These are phyloP conservation scores for Sitophilus oryzae DNA, from an alignment of 1,140 invertebrate genomes.

Conservation along the genomic window DNA sequence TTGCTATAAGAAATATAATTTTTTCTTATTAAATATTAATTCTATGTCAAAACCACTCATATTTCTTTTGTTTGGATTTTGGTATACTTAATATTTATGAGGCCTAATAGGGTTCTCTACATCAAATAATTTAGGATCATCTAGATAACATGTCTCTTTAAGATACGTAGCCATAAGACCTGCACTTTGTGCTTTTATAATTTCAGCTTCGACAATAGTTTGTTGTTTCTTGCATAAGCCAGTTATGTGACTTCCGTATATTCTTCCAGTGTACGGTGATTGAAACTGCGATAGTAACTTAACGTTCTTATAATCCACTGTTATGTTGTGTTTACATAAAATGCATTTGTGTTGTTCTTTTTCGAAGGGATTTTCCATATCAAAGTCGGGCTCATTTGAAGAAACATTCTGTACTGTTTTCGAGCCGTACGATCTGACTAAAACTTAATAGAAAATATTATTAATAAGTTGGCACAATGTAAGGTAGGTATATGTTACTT, in stretches of 20 bases:
- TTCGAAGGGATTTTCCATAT: slow-evolving; percentile 77
- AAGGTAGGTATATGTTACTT: not conserved
- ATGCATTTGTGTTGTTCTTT: slow-evolving; percentile 71
- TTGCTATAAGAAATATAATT: not conserved
- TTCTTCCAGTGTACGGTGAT: slow-evolving; percentile 83
- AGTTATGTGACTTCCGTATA: slow-evolving; percentile 90
- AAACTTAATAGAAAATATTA: no score
- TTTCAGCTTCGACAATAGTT: slow-evolving; percentile 60
- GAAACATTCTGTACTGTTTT: not conserved
- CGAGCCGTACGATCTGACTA: not conserved
- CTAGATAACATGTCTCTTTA: slow-evolving; percentile 68
- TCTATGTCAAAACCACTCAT: not conserved
- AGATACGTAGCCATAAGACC: slow-evolving; percentile 72
- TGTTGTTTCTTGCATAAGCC: slow-evolving; percentile 77
- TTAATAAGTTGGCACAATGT: not conserved
- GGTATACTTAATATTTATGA: slow-evolving; percentile 61
- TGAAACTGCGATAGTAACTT: slow-evolving; percentile 91
- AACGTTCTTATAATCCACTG: slow-evolving; percentile 88
- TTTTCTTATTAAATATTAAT: not conserved
- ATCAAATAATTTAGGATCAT: slow-evolving; percentile 83
- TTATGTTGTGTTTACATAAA: slow-evolving; percentile 79
- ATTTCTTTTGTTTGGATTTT: not conserved
- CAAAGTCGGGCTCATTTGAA: slow-evolving; percentile 51
- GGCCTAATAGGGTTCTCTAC: slow-evolving; percentile 73
- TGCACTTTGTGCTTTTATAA: slow-evolving; percentile 63